These are phyloP conservation scores for Taenioides sp. DNA, from an alignment of 2,797 vertebrate species.

Conservation along the genomic window DNA sequence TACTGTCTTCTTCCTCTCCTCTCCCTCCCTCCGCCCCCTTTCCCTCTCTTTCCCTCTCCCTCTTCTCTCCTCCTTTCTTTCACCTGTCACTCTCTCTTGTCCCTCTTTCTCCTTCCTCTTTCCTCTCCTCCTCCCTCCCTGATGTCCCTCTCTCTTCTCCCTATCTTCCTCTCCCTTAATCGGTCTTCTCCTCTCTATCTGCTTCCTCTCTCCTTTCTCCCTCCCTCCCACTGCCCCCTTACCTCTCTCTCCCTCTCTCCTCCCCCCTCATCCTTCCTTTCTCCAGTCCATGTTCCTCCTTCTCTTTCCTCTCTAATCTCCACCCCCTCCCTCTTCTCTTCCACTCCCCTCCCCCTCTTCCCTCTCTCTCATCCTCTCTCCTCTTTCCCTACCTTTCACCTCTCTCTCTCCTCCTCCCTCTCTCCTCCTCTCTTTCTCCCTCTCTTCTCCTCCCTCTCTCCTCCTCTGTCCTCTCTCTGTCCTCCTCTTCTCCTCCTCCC, in stretches of 20 bases:
- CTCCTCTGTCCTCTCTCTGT: no score
- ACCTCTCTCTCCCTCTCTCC: background rate
- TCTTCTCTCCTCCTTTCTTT: background rate
- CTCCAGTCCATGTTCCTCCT: background rate
- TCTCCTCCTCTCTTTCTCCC: background rate
- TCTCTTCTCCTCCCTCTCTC: background rate
- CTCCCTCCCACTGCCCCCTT: background rate
- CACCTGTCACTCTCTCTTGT: fast-evolving
- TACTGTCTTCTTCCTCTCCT: no score
- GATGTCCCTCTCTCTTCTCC: background rate
- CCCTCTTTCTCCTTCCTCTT: background rate
- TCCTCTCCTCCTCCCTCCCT: background rate
- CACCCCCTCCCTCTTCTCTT: background rate
- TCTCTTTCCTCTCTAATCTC: background rate
- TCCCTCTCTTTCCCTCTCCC: background rate
- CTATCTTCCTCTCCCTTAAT: background rate
- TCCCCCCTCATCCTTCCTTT: background rate
- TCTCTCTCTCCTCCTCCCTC: no score
- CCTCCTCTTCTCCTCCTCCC: no score
- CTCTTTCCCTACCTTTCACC: no score
- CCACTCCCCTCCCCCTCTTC: background rate
- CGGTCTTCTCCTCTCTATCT: background rate
- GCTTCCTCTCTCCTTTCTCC: no score
- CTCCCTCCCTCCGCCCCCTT: background rate
- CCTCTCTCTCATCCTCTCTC: background rate